These are phyloP conservation scores for Columbina picui DNA, from an alignment of 2,113 vertebrate species.

Conservation along the genomic window DNA sequence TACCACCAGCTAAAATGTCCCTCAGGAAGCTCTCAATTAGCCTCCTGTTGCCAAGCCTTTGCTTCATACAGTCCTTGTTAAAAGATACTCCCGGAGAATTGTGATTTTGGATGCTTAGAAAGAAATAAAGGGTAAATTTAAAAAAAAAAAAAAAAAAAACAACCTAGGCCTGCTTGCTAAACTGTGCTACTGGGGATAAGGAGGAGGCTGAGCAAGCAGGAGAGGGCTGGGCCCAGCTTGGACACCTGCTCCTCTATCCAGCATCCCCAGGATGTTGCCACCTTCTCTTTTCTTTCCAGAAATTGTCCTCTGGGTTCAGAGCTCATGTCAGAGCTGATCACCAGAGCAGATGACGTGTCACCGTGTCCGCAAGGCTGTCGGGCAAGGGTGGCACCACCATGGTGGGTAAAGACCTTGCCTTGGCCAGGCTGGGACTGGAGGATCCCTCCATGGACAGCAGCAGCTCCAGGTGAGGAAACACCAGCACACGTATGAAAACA, in stretches of 20 bases:
- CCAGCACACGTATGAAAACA: fast-evolving
- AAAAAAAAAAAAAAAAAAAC: too few species aligned
- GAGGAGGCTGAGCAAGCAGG: not conserved
- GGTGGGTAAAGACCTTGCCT: fast-evolving
- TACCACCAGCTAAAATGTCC: not conserved
- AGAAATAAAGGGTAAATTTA: not conserved
- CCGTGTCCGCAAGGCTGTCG: not conserved
- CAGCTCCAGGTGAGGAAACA: not conserved
- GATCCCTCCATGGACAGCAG: too few species aligned
- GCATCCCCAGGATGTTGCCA: fast-evolving
- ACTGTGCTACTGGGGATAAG: not conserved
- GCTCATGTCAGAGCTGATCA: not conserved
- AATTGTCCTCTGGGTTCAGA: not conserved
- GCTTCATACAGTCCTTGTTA: not conserved
- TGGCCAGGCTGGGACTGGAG: not conserved
- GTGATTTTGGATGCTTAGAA: not conserved
- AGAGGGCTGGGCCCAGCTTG: not conserved
- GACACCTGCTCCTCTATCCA: not conserved
- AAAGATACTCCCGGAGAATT: not conserved
- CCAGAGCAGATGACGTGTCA: fast-evolving
- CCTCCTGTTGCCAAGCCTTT: not conserved
- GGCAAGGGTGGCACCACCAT: not conserved
- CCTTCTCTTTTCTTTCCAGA: not conserved
- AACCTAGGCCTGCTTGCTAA: not conserved
- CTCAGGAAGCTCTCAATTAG: not conserved